Evolutionary conservation across 2,888 invertebrate species (phyloP), one percentile per base, ranked within the genome.

Genomic region (Drosophila algonquin): DNA sequence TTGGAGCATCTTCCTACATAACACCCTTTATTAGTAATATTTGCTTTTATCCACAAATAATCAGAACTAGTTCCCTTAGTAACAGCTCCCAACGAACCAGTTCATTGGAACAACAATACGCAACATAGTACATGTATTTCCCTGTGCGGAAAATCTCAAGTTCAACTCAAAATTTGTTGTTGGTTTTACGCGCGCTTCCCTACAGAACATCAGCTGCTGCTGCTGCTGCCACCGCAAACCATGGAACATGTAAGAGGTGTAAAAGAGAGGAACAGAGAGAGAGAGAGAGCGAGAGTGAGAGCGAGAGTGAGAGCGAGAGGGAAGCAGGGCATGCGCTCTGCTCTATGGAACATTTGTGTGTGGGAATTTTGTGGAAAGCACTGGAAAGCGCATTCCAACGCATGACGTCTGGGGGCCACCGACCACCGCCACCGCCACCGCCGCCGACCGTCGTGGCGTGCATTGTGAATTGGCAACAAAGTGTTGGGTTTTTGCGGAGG

Each of bases 171-270:
- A 45, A 27, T 58, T 51, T 5, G 62, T 63, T 56, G 61, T 54
- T 21, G 51, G 56, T 60, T 56, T 72, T 72, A 81, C 77, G 75
- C 88, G 82, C 85, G 87, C 81, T 81, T 81, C 76, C 56, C 69
- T 35, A 45, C 53, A 32, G 76, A 76, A 75, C 63, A 82, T 77
- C 80, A 86, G 81, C 81, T 85, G 81, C 81, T 81, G 79, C 72
- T 68, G 35, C 35, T 35, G 40, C 40, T 40, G 40, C 40, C 40
- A 7, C 54, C 64, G 10, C 54, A 50, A 51, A 24, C 35, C 45
- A 16, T 56, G 47, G 61, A 61, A 62, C 6, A 40, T 40, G 40
- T 40, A n/a, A 40, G 40, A 16, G 61, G 27, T 60, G 59, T 27
- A 18, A 57, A 14, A n/a, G 18, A 45, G 46, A 4, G 45, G 32